Evolutionary conservation across 2,888 invertebrate species (phyloP).

Genomic region (Limnephilus auricula): DNA sequence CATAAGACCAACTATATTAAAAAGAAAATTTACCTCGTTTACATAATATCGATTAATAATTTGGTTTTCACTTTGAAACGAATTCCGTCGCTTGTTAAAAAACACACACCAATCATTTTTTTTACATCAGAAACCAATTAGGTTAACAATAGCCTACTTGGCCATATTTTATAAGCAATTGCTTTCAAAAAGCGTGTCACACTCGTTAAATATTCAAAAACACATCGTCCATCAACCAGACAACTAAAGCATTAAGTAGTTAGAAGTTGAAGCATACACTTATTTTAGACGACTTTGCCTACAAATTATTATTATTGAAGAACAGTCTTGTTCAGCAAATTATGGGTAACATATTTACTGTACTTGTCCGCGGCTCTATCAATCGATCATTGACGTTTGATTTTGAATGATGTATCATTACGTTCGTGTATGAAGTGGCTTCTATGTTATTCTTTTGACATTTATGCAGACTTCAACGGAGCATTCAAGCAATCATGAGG

Average conservation of each 20-base stretch:
- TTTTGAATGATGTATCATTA: slow-evolving; percentile 9
- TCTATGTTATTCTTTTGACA: too few relatives aligned
- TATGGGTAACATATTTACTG: background rate
- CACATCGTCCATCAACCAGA: background rate
- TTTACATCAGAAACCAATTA: background rate
- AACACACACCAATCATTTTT: background rate
- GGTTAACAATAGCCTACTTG: background rate
- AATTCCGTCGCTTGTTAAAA: too few relatives aligned
- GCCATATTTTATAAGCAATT: background rate
- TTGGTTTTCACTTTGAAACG: too few relatives aligned
- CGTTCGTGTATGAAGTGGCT: background rate
- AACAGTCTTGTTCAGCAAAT: background rate
- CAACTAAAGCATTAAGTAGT: background rate
- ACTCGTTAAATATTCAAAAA: background rate
- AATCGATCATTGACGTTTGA: background rate
- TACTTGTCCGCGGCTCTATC: background rate
- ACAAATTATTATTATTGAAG: background rate
- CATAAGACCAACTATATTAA: too few relatives aligned
- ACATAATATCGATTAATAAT: too few relatives aligned
- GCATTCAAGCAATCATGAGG: background rate
- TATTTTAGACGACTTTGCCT: background rate
- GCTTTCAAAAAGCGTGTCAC: background rate
- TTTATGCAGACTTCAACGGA: background rate
- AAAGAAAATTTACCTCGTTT: too few relatives aligned
- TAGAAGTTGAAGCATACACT: background rate